Conservation (phyloP, 53 echinoderm and acorn worm species). For the Holothuria scabra region DNA sequence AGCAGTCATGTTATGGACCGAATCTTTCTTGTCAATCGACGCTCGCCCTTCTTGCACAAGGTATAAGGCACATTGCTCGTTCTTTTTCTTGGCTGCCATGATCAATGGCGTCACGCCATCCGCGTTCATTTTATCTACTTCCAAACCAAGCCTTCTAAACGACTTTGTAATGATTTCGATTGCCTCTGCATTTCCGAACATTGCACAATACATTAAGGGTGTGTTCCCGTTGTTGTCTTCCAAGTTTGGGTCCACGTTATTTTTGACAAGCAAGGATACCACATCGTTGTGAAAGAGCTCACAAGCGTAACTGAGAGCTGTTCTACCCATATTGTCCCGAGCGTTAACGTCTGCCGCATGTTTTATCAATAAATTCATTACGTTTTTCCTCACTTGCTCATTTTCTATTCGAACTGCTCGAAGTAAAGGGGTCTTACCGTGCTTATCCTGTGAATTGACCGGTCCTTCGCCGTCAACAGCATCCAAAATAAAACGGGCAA, state of each 20-base stretch:
- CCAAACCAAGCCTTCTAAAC: conserved; percentile 85
- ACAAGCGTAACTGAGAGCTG: conserved; percentile 90
- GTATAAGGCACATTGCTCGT: conserved; percentile 70
- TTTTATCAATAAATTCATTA: conserved; percentile 64
- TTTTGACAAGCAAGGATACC: conserved; percentile 73
- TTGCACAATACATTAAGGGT: conserved; percentile 84
- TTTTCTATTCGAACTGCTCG: conserved; percentile 73
- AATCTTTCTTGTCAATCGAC: conserved; percentile 69
- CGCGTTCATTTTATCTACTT: conserved; percentile 82
- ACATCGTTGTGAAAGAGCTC: conserved; percentile 77
- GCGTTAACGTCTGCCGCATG: conserved; percentile 83
- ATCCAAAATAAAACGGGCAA: conserved; percentile 90
- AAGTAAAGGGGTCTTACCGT: conserved; percentile 96
- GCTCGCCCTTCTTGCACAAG: conserved; percentile 86
- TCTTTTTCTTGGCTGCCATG: conserved; percentile 47
- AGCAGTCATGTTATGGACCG: conserved; percentile 78
- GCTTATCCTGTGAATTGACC: conserved; percentile 76
- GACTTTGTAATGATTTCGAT: conserved; percentile 74
- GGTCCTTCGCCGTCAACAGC: conserved; percentile 83
- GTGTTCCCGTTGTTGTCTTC: conserved; percentile 93
- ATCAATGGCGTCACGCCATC: conserved; percentile 89
- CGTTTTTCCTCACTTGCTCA: conserved; percentile 47
- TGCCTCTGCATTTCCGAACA: conserved; percentile 69
- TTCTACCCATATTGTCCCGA: conserved; percentile 81
- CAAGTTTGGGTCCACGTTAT: conserved; percentile 90